phyloP scores from a whole-genome alignment of 2,113 vertebrate genomes.

The Scomber colias region DNA sequence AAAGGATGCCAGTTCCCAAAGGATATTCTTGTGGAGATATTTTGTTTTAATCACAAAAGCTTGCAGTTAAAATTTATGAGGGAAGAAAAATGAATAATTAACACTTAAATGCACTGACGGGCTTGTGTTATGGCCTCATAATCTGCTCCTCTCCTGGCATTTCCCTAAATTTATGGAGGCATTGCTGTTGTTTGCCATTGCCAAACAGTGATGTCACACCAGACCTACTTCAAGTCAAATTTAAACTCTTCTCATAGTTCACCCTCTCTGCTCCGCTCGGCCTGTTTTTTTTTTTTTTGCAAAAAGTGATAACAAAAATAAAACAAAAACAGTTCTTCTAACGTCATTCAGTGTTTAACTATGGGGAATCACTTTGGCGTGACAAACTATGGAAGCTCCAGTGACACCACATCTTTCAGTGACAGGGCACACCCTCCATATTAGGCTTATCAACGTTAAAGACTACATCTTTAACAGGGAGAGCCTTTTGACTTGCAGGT shows the following conservation, averaged over 20 bases:
- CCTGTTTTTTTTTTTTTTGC: conserved; percentile 30
- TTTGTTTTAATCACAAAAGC: conserved; percentile 85
- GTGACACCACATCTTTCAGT: no score
- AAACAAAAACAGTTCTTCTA: conserved; percentile 7
- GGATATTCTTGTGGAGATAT: conserved; percentile 77
- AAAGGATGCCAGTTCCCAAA: conserved; percentile 78
- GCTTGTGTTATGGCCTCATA: conserved; percentile 73
- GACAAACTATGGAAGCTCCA: no score
- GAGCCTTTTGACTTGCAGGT: not conserved
- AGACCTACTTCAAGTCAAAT: conserved; percentile 57
- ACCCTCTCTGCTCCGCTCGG: conserved; percentile 32
- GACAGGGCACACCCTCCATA: no score
- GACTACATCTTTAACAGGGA: no score
- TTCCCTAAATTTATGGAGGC: conserved; percentile 70
- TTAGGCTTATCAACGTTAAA: no score
- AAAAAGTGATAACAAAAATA: conserved; percentile 19
- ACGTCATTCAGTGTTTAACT: no score
- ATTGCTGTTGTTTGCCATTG: conserved; percentile 45
- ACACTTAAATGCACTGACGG: conserved; percentile 82
- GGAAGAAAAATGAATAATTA: conserved; percentile 82
- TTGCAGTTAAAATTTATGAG: conserved; percentile 82
- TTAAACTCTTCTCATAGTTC: conserved; percentile 44
- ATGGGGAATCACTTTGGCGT: no score
- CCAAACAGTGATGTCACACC: conserved; percentile 71
- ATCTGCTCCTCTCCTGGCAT: conserved; percentile 69